Conservation (phyloP, 2,888 invertebrate species). For the Cephalotes varians region DNA sequence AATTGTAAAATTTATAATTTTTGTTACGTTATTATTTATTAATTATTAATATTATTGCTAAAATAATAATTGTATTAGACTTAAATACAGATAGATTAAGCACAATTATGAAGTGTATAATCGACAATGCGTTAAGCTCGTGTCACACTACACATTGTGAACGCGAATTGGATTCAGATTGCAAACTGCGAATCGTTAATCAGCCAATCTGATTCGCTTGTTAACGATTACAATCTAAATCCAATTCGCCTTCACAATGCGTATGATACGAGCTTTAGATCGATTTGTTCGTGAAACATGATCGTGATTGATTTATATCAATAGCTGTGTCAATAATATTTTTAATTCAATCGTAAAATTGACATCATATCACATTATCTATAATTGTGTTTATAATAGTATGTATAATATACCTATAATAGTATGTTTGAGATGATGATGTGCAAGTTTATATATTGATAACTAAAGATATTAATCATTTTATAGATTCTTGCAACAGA, state of each 20-base stretch:
- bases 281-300: background rate
- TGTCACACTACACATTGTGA: too few relatives aligned
- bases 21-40: background rate
- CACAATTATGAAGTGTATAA: background rate
- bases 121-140: too few relatives aligned
- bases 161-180: too few relatives aligned
- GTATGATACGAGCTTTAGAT: too few relatives aligned
- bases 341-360: background rate
- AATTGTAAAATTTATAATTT: background rate
- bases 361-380: background rate
- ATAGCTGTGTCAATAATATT: slow-evolving; percentile 11
- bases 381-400: too few relatives aligned
- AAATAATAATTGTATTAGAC: background rate
- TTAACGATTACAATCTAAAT: background rate
- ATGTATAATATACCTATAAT: background rate
- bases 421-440: background rate
- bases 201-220: background rate
- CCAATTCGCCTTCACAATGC: too few relatives aligned
- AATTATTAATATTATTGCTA: background rate
- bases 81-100: background rate
- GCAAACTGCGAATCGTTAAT: background rate
- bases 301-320: slow-evolving; percentile 16
- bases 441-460: background rate
- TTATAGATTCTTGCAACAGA: background rate
- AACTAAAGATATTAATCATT: background rate